phyloP scores from a whole-genome alignment of 2,113 vertebrate species.

The Hypocryptadius cinnamomeus region DNA sequence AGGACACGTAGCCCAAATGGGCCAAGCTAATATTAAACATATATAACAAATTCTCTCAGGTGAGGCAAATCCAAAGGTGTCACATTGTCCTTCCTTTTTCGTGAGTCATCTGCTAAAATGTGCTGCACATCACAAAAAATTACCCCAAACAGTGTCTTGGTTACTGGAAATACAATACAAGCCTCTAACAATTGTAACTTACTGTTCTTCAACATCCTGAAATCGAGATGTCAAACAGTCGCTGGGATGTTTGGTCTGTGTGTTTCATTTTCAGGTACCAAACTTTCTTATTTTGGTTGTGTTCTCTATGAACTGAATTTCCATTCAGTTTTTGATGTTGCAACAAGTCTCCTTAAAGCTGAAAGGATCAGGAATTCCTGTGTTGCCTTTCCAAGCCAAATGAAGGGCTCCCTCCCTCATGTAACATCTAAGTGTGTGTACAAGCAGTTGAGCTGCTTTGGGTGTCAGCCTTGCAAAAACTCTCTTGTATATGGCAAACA shows the following conservation, averaged over 20 bases:
- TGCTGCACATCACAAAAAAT: neutral
- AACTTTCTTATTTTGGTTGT: neutral
- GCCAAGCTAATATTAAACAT: neutral
- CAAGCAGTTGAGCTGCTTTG: neutral
- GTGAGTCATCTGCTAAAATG: neutral
- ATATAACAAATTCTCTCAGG: neutral
- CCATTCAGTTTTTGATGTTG: neutral
- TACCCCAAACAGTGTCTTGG: neutral
- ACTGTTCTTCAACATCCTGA: neutral
- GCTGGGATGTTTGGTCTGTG: neutral
- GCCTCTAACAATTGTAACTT: neutral
- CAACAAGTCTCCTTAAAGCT: neutral
- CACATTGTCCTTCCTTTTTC: neutral
- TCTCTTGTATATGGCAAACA: neutral
- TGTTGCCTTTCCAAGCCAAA: neutral
- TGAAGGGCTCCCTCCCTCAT: neutral
- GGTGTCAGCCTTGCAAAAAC: neutral
- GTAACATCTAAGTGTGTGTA: neutral
- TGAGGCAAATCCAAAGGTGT: neutral
- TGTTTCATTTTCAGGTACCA: neutral
- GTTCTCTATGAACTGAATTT: neutral
- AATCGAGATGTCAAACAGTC: neutral
- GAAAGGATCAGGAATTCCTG: neutral
- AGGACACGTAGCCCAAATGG: neutral
- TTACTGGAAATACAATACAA: conserved; percentile 17